Evolutionary conservation across 1,140 invertebrate species (phyloP), one percentile per base, ranked within the genome.

Genomic region (Papilio helenus): DNA sequence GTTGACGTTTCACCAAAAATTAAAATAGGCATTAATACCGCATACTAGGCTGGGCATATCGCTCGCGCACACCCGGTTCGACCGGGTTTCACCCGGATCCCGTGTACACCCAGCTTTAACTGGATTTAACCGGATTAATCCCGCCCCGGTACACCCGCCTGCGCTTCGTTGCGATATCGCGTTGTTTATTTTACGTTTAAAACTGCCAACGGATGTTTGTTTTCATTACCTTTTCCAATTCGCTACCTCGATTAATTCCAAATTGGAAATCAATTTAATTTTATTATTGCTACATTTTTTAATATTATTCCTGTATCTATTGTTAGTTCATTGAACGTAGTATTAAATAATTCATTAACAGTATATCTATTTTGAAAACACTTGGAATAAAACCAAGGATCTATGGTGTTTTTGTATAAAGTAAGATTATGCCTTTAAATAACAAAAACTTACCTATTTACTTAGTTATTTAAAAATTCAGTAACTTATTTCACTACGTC

Each of bases 11-110:
- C 91, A 92, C 89, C 89, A 90, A 87, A 90, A 92, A 91, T 93
- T 93, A 92, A 92, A 94, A 89, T 82, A 84, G 85, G 91, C 89
- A 92, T 94, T 94, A 94, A 87, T 90, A 89, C 90, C 84, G 83
- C 81, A 86, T 79, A 82, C 87, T 85, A 84, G 86, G 87, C 84
- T 80, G 86, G 80, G 83, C 84, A 85, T 93, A 92, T 92, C 92
- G 88, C 84, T 20, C 58, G 79, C 81, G 73, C 86, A 82, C 84
- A 82, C 85, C 83, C 80, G 87, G 83, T 80, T 84, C 80, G 83
- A 81, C 85, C 84, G 86, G 89, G 86, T 90, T 91, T 89, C 85
- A 86, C 85, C 81, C 86, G 91, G 91, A 87, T 92, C 84, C 82
- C 74, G 89, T 85, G 89, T 91, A 88, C 84, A 86, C 85, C 82